Evolutionary conservation across 2,797 vertebrate species (phyloP), one percentile per base, ranked within the genome.

Genomic region (Lophotriccus pileatus): DNA sequence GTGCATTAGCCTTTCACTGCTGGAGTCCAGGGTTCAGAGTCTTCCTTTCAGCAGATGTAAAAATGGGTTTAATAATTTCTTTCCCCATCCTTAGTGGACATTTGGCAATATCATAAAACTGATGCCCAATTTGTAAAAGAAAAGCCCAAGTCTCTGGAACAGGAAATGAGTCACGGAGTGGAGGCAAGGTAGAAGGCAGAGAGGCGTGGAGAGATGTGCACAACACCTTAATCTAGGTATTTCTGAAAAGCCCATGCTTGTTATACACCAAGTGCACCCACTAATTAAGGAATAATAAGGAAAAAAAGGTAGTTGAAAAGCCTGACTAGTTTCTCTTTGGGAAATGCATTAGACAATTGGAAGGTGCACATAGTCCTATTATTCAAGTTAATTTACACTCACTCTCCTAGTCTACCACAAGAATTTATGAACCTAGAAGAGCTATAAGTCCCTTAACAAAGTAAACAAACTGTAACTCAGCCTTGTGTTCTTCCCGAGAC

Each of bases 391-490:
- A 98, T 97, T 98, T 98, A 97, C 66, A 93, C 62, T 93, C 89
- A 47, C 80, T 90, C 87, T 93, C 80, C 92, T 46, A 78, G 28
- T 88, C 94, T 75, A 96, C 95, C 81, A 70, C 87, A 92, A 95
- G 96, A 97, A 98, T 98, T 98, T 98, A 98, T 96, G 97, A 95
- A 97, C 92, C 94, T 96, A 83, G 84, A 98, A 96, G 93, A 96
- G 93, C 95, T 94, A 0, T 89, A 97, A 97, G 96, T 98, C 97
- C 97, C 97, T 97, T 97, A 97, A 97, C 95, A 97, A 97, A 97
- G 95, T 97, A 98, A 98, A 98, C 95, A 98, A 97, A 97, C 95
- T 96, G 89, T 98, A 98, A 97, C 95, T 98, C 97, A 97, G 94
- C 34, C 87, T 84, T 93, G 68, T 90, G 44, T 89, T 85, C 92